Evolutionary conservation across 2,888 invertebrate genomes (phyloP), one percentile per base, ranked within the genome.

Genomic region (Shargacucullia verbasci): DNA sequence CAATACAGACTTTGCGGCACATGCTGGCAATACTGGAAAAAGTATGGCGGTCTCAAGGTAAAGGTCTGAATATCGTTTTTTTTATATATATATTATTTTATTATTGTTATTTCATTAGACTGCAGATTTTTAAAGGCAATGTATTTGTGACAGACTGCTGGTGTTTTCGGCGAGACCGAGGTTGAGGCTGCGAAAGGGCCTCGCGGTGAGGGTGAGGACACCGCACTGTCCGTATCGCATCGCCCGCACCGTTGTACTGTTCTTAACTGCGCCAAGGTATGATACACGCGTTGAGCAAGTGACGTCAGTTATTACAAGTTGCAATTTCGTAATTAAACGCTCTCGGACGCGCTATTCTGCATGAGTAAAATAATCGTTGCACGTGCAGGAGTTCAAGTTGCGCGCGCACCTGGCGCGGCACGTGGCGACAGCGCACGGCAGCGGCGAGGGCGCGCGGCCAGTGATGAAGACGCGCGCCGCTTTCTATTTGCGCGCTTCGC

Each of bases 11-110:
- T 99, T 63, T 99, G 99, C 90, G 97, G 97, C 79, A 94, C 95
- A 12, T 99, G 99, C 91, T 99, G 99, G 99, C 96, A 96, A 67
- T 99, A 99, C 89, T 99, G 99, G 99, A 99, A 99, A 91, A 99
- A 99, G 89, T 99, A 98, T 91, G 99, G 99, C 57, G 99, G 99
- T 62, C 96, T 99, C 48, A 99, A 98, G 94, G 96, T 96, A 66
- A 77, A 61, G 63, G 56, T 70, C 13, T 25, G 52, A 37, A 38
- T 29, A 29, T 29, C 11, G 35, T 48, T 47, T 48, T 55, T 38
- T 58, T 33, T 45, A n/a, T n/a, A 60, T 46, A 52, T 68, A 34
- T 44, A 53, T 12, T 44, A 6, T 13, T 47, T 48, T n/a, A 20
- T 69, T 25, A 48, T 62, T 48, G 7, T 29, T 9, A 29, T 29